Conservation (phyloP, 2,888 invertebrate species). For the Zelleria hepariella region DNA sequence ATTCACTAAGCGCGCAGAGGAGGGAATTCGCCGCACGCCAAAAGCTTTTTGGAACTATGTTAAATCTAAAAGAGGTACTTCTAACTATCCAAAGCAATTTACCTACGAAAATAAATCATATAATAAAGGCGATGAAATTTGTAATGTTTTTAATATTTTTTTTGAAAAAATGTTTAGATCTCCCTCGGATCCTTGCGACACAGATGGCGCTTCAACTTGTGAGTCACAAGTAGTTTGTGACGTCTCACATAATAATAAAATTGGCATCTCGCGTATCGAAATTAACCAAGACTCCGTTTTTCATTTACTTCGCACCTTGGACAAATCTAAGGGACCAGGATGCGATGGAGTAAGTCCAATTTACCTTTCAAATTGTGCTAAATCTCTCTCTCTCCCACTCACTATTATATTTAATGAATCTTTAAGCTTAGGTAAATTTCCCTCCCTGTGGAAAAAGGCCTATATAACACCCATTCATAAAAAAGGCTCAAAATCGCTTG, state of each 20-base stretch:
- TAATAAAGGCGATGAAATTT: not conserved
- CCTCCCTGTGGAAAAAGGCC: slow-evolving; percentile 2
- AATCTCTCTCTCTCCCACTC: not conserved
- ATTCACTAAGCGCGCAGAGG: not conserved
- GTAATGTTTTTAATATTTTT: not conserved
- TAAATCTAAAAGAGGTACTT: not conserved
- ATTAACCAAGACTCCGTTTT: too few relatives aligned
- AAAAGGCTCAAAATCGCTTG: not conserved
- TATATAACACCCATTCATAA: slow-evolving; percentile 4
- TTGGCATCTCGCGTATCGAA: not conserved
- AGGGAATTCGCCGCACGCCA: not conserved
- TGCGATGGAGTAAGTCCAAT: slow-evolving; percentile 1
- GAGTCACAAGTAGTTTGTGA: not conserved
- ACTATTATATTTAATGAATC: slow-evolving; percentile 1
- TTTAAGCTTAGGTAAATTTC: not conserved
- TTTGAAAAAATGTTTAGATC: not conserved
- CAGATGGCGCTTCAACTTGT: not conserved
- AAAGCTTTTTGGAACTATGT: not conserved
- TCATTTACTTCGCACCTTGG: too few relatives aligned
- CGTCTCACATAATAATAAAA: not conserved
- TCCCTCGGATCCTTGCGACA: not conserved
- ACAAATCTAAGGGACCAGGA: slow-evolving; percentile 1
- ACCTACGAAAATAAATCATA: not conserved
- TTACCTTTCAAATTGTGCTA: not conserved
- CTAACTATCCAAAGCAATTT: not conserved